These are phyloP conservation scores for Heliconius erato DNA, from an alignment of 2,888 invertebrate species.

Conservation along the genomic window DNA sequence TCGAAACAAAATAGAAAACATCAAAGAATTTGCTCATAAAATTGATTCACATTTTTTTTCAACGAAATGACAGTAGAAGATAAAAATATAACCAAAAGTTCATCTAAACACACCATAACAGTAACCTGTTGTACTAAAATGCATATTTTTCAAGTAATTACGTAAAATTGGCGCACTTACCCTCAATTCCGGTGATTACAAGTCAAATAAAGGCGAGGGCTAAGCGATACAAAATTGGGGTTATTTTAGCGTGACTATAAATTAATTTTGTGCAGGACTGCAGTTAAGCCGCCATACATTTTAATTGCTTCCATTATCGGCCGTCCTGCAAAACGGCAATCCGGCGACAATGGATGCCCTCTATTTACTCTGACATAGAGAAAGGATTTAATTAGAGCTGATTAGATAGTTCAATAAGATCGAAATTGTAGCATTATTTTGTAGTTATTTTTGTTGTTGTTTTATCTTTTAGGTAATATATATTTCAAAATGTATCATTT, in stretches of 20 bases:
- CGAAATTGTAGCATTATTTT: conserved; percentile 41
- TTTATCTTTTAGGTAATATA: no score
- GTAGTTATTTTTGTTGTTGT: no score
- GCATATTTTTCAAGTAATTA: conserved; percentile 12
- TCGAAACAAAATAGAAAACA: neutral
- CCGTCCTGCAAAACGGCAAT: conserved; percentile 78
- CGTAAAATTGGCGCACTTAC: conserved; percentile 30
- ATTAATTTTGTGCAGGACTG: conserved; percentile 84
- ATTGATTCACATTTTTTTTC: neutral
- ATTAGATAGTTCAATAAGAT: conserved; percentile 48
- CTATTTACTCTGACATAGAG: conserved; percentile 64
- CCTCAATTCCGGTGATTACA: conserved; percentile 70
- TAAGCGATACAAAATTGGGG: conserved; percentile 68
- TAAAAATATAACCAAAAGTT: neutral
- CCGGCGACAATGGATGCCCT: conserved; percentile 74
- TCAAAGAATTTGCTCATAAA: neutral
- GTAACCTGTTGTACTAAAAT: conserved; percentile 11
- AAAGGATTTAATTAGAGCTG: conserved; percentile 16
- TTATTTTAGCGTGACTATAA: conserved; percentile 81
- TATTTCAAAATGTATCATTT: no score
- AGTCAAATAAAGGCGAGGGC: conserved; percentile 56
- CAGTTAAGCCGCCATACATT: conserved; percentile 86
- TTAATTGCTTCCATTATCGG: conserved; percentile 85
- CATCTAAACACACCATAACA: neutral
- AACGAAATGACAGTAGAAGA: neutral